A percentile compares a stretch with the other conserved stretches of the same genome.
These are phyloP conservation scores for Burhinus oedicnemus DNA, from an alignment of 2,113 vertebrate species.

Conservation along the genomic window DNA sequence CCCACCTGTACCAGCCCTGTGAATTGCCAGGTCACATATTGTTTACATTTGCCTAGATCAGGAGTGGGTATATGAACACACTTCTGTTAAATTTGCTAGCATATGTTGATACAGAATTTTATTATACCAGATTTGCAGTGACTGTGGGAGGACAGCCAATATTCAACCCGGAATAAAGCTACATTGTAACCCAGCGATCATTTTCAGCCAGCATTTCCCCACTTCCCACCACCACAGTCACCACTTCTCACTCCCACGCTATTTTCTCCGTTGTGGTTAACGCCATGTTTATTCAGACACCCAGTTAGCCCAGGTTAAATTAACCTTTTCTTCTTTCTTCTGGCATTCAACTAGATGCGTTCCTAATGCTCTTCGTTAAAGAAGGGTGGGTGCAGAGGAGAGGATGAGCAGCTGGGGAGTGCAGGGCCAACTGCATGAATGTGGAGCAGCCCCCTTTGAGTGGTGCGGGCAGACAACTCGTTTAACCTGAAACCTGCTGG, in stretches of 20 bases:
- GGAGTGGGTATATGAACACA: not conserved
- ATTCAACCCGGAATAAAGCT: not conserved
- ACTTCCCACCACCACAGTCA: not conserved
- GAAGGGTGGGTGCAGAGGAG: not conserved
- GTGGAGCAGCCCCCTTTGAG: not conserved
- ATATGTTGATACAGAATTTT: not conserved
- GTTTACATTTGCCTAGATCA: not conserved
- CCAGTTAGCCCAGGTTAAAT: not conserved
- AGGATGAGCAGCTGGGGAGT: not conserved
- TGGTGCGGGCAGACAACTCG: not conserved
- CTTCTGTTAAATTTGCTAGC: not conserved
- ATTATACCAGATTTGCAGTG: not conserved
- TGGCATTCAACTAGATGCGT: not conserved
- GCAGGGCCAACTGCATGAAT: too few species aligned
- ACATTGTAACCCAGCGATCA: not conserved
- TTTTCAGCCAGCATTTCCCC: not conserved
- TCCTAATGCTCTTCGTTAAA: not conserved
- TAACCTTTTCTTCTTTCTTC: rapidly evolving
- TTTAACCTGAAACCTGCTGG: not conserved
- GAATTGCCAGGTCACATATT: not conserved
- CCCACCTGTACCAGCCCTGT: not conserved
- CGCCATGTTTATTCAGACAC: not conserved
- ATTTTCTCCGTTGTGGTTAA: not conserved
- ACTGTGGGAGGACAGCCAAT: not conserved
- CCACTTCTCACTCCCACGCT: not conserved